Evolutionary conservation across 2,113 vertebrate species (phyloP).

Genomic region (Paradoxurus hermaphroditus): DNA sequence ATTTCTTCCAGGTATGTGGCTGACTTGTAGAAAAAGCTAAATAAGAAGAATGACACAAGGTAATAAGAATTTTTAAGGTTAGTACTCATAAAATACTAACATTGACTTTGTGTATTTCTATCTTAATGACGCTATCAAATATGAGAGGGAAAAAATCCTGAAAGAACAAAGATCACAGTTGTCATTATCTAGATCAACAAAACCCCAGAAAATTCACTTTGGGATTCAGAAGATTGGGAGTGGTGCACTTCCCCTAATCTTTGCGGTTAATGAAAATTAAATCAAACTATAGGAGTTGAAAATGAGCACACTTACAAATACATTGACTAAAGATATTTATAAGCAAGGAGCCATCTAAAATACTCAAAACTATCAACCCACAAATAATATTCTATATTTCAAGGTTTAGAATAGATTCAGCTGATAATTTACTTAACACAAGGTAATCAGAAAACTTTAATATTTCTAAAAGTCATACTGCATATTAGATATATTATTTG

Average conservation of each 20-base stretch:
- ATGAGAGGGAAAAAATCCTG: neutral
- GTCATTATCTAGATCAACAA: constrained; percentile 44
- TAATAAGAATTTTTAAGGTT: constrained; percentile 12
- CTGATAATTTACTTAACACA: neutral
- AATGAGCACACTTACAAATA: neutral
- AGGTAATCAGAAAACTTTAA: neutral
- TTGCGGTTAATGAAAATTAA: constrained; percentile 44
- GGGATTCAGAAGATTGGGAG: neutral
- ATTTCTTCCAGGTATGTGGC: neutral
- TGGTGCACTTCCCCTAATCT: neutral
- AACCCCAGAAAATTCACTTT: constrained; percentile 21
- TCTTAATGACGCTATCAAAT: neutral
- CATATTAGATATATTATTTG: neutral
- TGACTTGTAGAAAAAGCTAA: neutral
- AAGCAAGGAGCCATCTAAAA: constrained; percentile 46
- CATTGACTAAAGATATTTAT: constrained; percentile 25
- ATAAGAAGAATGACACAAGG: neutral
- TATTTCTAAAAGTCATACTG: constrained; percentile 21
- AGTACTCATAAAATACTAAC: neutral
- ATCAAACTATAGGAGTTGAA: neutral
- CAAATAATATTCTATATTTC: constrained; percentile 11
- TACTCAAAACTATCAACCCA: constrained; percentile 29
- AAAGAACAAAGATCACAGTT: neutral
- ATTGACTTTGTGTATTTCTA: neutral
- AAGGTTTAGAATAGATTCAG: neutral